phyloP scores from a whole-genome alignment of 2,888 invertebrate species.

The Lingula anatina region DNA sequence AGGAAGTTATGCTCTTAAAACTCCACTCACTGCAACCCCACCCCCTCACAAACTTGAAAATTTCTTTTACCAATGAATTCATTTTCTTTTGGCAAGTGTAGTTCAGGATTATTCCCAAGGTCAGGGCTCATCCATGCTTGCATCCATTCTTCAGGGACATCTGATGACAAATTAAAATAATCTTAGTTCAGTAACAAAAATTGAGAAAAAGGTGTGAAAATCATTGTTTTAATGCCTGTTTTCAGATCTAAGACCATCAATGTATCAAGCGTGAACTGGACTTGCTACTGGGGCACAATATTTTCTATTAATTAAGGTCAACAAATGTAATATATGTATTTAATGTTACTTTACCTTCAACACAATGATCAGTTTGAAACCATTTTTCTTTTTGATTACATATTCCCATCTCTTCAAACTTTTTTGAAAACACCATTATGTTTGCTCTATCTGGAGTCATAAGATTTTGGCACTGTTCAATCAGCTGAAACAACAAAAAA shows the following conservation, averaged over 20 bases:
- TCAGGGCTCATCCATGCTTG: slow-evolving; percentile 23
- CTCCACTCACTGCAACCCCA: too few relatives aligned
- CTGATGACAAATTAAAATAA: too few relatives aligned
- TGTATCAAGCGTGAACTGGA: too few relatives aligned
- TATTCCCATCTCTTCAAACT: slow-evolving; percentile 54
- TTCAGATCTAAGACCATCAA: too few relatives aligned
- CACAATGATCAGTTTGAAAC: slow-evolving; percentile 76
- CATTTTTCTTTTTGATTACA: slow-evolving; percentile 71
- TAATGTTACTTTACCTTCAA: slow-evolving; percentile 60
- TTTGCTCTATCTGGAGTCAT: slow-evolving; percentile 66
- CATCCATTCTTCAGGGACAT: slow-evolving; percentile 11
- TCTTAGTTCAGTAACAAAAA: too few relatives aligned
- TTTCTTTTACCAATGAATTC: slow-evolving; percentile 37
- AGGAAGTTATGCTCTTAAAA: too few relatives aligned
- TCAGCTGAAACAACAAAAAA: slow-evolving; percentile 54
- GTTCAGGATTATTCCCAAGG: slow-evolving; percentile 18
- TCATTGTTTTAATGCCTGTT: too few relatives aligned
- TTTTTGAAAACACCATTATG: slow-evolving; percentile 66
- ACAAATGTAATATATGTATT: too few relatives aligned
- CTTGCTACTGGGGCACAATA: too few relatives aligned
- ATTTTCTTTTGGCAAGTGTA: slow-evolving; percentile 32
- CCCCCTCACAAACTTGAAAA: too few relatives aligned
- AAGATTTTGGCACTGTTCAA: slow-evolving; percentile 59
- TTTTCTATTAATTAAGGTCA: too few relatives aligned
- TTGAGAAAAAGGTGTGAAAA: too few relatives aligned